Evolutionary conservation across 2,888 invertebrate genomes (phyloP).

Genomic region (Agonopterix subpropinquella): DNA sequence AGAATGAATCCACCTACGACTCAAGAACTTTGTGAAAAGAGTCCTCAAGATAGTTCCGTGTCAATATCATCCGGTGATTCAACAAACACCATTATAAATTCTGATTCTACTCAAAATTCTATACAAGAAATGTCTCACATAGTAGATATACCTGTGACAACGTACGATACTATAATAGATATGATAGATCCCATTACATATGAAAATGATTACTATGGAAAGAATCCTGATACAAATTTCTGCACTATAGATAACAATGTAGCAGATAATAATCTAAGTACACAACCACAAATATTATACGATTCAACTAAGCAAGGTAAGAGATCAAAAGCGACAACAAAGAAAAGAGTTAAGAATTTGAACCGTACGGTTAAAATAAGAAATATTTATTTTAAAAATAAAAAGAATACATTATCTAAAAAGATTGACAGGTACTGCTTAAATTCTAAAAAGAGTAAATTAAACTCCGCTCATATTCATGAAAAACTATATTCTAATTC

Average conservation of each 20-base stretch:
- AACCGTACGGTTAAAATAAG: slow-evolving; percentile 16
- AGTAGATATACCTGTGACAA: slow-evolving; percentile 6
- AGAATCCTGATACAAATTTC: slow-evolving; percentile 9
- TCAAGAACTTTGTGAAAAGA: slow-evolving; percentile 24
- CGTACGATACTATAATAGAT: slow-evolving; percentile 17
- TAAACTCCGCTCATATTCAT: slow-evolving; percentile 19
- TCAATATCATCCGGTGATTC: slow-evolving; percentile 22
- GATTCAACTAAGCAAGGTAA: slow-evolving; percentile 16
- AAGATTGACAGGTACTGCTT: slow-evolving; percentile 24
- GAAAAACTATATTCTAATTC: slow-evolving; percentile 22
- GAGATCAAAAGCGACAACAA: slow-evolving; percentile 13
- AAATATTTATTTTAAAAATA: slow-evolving; percentile 33
- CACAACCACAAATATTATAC: slow-evolving; percentile 23
- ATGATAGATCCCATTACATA: slow-evolving; percentile 6
- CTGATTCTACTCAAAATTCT: slow-evolving; percentile 1
- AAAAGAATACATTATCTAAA: slow-evolving; percentile 17
- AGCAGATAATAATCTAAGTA: slow-evolving; percentile 3
- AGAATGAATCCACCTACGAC: slow-evolving; percentile 1
- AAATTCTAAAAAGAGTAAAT: slow-evolving; percentile 20
- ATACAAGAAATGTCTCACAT: slow-evolving; percentile 10
- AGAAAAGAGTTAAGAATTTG: slow-evolving; percentile 8
- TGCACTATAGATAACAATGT: slow-evolving; percentile 12
- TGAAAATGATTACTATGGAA: slow-evolving; percentile 12
- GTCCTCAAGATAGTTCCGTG: slow-evolving; percentile 16
- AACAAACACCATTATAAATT: slow-evolving; percentile 19